phyloP scores from a whole-genome alignment of 2,113 vertebrate genomes.

The Neodon shergylaensis region DNA sequence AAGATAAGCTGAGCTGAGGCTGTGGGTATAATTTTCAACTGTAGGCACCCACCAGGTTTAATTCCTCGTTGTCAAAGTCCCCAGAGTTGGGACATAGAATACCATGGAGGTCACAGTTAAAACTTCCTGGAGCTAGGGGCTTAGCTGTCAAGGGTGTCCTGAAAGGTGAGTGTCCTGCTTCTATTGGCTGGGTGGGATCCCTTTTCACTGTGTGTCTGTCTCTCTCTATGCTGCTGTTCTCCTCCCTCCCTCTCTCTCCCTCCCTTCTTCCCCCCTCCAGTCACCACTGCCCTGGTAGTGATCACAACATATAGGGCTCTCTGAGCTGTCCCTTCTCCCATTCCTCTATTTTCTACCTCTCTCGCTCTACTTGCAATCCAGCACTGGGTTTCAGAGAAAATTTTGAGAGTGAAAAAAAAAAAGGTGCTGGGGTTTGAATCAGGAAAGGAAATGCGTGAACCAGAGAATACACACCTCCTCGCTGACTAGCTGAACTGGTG shows the following conservation, averaged over 20 bases:
- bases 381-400: conserved; percentile 40
- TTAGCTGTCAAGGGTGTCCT: conserved; percentile 57
- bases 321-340: background rate
- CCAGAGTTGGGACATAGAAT: background rate
- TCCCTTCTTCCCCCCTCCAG: background rate
- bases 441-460: conserved; percentile 19
- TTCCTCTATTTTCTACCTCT: background rate
- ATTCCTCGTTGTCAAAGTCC: conserved; percentile 50
- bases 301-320: background rate
- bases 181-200: accelerated
- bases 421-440: accelerated
- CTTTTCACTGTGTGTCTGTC: background rate
- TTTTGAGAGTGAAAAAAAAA: background rate
- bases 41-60: conserved; percentile 38
- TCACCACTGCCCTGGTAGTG: background rate
- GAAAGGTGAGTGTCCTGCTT: conserved; percentile 79
- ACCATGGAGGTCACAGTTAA: background rate
- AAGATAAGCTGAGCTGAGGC: conserved; percentile 75
- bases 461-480: conserved; percentile 68
- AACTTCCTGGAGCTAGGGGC: conserved; percentile 44
- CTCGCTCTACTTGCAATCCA: background rate
- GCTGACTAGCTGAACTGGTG: conserved; percentile 54
- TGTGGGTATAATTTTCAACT: conserved; percentile 71
- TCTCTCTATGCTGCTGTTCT: background rate
- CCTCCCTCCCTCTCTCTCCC: too few species aligned